phyloP scores from a whole-genome alignment of 2,113 vertebrate species.

The Craseonycteris thonglongyai region DNA sequence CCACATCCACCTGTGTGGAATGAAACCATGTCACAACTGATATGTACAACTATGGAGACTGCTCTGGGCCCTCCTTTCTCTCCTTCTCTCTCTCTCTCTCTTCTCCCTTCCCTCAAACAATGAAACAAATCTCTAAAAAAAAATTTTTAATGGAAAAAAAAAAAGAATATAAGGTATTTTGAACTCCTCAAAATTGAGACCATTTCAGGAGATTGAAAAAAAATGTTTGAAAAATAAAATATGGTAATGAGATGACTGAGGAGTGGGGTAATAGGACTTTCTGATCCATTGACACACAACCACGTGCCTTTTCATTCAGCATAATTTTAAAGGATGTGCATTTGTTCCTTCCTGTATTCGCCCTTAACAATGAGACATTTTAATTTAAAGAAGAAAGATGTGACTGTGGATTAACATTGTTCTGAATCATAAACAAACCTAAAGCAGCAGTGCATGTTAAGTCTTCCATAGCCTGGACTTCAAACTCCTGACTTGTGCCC shows the following conservation, averaged over 20 bases:
- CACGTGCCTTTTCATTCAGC: neutral
- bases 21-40: too few relatives aligned
- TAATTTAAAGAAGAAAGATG: neutral
- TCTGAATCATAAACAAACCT: neutral
- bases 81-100: too few relatives aligned
- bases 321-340: neutral
- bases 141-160: too few relatives aligned
- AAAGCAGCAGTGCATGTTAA: neutral
- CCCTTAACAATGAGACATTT: neutral
- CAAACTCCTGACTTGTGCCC: neutral
- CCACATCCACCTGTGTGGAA: too few relatives aligned
- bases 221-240: neutral
- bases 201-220: neutral
- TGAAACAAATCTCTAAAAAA: too few relatives aligned
- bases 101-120: too few relatives aligned
- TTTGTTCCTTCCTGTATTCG: neutral
- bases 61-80: too few relatives aligned
- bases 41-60: too few relatives aligned
- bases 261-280: neutral
- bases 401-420: neutral
- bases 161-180: neutral
- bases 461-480: slow-evolving; percentile 8
- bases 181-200: slow-evolving; percentile 6
- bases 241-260: neutral
- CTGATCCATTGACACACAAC: neutral